These are phyloP conservation scores for Graphium colonna DNA, from an alignment of 2,888 invertebrate species.

Conservation along the genomic window DNA sequence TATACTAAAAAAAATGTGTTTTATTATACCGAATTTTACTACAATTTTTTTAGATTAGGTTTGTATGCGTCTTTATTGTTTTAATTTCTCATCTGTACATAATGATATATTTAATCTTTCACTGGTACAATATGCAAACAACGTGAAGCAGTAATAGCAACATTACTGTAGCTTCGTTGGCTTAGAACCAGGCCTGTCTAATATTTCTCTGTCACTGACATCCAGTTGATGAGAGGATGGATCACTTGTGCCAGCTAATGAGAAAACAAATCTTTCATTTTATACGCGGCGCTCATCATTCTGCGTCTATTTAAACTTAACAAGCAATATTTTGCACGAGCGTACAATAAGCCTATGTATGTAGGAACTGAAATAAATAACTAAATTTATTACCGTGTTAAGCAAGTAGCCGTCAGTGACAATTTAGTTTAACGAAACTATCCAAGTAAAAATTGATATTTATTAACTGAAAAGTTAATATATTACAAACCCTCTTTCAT, in stretches of 20 bases:
- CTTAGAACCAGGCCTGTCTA: conserved; percentile 16
- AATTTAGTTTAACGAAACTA: background rate
- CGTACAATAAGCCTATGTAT: conserved; percentile 5
- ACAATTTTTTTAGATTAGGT: no score
- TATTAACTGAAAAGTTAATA: no score
- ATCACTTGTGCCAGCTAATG: conserved; percentile 21
- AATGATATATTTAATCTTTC: no score
- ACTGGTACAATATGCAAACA: background rate
- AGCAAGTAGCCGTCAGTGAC: background rate
- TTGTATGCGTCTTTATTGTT: no score
- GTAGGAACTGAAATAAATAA: background rate
- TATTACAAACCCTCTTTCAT: no score
- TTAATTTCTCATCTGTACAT: no score
- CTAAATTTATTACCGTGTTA: background rate
- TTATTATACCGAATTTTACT: no score
- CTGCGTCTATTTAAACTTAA: conserved; percentile 13
- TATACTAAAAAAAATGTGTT: no score
- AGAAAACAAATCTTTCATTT: conserved; percentile 23
- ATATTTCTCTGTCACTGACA: conserved; percentile 23
- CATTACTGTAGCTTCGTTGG: conserved; percentile 3
- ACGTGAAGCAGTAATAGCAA: background rate
- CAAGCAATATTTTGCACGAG: conserved; percentile 11
- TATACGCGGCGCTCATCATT: conserved; percentile 21
- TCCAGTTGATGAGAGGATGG: conserved; percentile 23
- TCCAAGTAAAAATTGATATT: no score